These are phyloP conservation scores for Macropus fuliginosus DNA, from an alignment of 2,797 vertebrate species.

Conservation along the genomic window DNA sequence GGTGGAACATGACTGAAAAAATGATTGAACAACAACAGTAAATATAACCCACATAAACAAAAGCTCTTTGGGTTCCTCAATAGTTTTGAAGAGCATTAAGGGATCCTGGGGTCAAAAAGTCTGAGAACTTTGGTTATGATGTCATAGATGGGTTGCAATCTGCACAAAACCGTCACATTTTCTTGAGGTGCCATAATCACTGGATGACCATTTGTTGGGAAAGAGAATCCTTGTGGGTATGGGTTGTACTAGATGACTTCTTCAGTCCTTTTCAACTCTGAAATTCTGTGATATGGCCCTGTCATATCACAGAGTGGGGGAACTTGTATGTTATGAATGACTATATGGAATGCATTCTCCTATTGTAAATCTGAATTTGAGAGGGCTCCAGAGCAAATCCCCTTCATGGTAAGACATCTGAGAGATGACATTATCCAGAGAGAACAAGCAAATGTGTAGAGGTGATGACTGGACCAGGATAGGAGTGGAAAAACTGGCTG, in stretches of 20 bases:
- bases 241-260: background rate
- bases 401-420: background rate
- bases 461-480: background rate
- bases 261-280: background rate
- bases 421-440: background rate
- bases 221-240: background rate
- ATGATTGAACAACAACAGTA: background rate
- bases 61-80: background rate
- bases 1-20: background rate
- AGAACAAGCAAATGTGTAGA: background rate
- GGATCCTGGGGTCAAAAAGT: background rate
- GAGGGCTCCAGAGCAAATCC: background rate
- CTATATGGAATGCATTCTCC: background rate
- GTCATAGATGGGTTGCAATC: background rate
- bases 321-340: background rate
- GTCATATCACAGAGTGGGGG: background rate
- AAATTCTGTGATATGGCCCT: background rate
- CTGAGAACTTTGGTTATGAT: background rate
- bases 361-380: background rate
- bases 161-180: background rate
- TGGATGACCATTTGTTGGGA: background rate
- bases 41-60: background rate
- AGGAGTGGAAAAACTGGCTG: background rate
- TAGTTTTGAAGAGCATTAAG: background rate
- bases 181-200: background rate